These are phyloP conservation scores for Tachina lurida DNA, from an alignment of 2,888 invertebrate genomes.

Conservation along the genomic window DNA sequence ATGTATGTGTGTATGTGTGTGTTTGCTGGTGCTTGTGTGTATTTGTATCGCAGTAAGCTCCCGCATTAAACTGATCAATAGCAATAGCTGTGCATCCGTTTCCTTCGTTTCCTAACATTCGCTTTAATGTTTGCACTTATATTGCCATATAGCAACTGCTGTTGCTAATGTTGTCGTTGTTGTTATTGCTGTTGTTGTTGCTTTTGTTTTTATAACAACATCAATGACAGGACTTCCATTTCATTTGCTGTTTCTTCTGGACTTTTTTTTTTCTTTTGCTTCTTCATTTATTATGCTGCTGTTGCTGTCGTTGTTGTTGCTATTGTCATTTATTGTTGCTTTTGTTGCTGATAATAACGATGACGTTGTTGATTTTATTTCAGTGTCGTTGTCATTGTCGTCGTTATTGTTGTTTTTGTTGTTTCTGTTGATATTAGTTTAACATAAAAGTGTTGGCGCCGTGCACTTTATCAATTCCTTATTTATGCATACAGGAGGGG, in stretches of 20 bases:
- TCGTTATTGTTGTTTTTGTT: conserved; percentile 1
- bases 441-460: conserved; percentile 59
- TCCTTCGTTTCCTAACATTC: conserved; percentile 38
- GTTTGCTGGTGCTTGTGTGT: background rate
- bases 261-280: background rate
- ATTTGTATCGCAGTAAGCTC: background rate
- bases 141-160: background rate
- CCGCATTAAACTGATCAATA: conserved; percentile 58
- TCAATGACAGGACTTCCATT: conserved; percentile 64
- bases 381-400: background rate
- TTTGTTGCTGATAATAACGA: conserved; percentile 41
- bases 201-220: conserved; percentile 48
- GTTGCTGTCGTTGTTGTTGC: background rate
- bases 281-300: no score
- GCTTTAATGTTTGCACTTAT: conserved; percentile 24
- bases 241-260: conserved; percentile 41
- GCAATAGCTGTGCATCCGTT: conserved; percentile 61
- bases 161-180: background rate
- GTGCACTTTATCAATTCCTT: conserved; percentile 62
- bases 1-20: background rate
- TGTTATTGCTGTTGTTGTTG: background rate
- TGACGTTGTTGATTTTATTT: conserved; percentile 58
- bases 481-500: conserved; percentile 54
- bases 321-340: conserved; percentile 25
- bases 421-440: conserved; percentile 9